Base-by-base conservation (phyloP, 2,797 vertebrate species). In the Nannoperca obscura region DNA sequence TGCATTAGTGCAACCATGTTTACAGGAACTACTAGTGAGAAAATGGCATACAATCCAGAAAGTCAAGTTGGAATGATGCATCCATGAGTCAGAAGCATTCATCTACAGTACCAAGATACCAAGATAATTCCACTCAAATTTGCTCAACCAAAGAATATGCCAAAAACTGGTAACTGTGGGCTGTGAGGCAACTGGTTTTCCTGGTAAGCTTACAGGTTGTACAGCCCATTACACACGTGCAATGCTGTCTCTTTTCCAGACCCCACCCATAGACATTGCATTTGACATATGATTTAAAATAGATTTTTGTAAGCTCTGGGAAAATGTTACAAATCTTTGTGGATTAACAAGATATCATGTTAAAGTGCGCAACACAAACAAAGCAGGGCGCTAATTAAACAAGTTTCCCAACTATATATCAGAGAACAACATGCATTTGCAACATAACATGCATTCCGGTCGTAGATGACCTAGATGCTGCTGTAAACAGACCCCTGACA, bases 381-480 rank as follows among this genome's bases (percentile, higher is more conserved):
- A 71, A 57, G 5, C 24, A 32, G 30, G 30, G 30, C 14, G 17
- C 40, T 71, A 27, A 36, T 59, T 17, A 46, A 61, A 59, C 6
- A 15, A 6, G 32, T 19, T 40, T 60, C 46, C n/a, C n/a, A 27
- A 49, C 32, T 38, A 34, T 30, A 50, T 59, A 38, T 74, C 20
- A 71, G 27, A 59, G 14, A 78, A 67, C 60, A 66, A 55, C 62
- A 36, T 44, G 20, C 52, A 58, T 74, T 71, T 71, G 14, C 22
- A 70, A 38, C 24, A 47, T 54, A 61, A 50, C 55, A 50, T 13
- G 15, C 13, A 63, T 67, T 42, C 17, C 47, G 60, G 19, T 30
- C 2, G 30, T 40, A 69, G 47, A 53, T 70, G 42, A 46, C 34
- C 8, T 42, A 20, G 53, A 47, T 3, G 4, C 15, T 24, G n/a